Evolutionary conservation across 1,140 invertebrate species (phyloP).

Genomic region (Hormaphis cornu): DNA sequence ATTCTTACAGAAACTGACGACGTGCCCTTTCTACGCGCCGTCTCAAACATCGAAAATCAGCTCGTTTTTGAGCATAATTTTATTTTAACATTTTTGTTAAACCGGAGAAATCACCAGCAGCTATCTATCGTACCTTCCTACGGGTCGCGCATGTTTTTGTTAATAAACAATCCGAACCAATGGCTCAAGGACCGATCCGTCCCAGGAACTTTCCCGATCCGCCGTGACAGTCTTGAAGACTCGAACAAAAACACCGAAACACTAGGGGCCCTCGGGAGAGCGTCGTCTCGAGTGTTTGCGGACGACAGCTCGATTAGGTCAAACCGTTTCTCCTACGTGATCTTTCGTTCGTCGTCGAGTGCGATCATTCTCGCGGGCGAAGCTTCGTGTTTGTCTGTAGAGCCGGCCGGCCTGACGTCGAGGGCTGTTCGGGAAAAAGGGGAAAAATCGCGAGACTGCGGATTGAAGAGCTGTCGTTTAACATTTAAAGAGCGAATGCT

Average conservation of each 20-base stretch:
- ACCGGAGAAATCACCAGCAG: no score
- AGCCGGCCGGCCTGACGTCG: not conserved
- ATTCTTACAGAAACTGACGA: no score
- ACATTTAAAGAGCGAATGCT: slow-evolving; percentile 10
- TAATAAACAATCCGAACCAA: no score
- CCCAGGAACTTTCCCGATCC: no score
- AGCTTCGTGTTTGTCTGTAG: not conserved
- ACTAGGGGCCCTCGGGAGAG: no score
- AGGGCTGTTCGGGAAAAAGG: not conserved
- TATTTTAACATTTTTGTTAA: no score
- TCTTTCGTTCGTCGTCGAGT: not conserved
- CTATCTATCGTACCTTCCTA: no score
- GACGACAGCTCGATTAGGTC: not conserved
- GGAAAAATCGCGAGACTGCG: no score
- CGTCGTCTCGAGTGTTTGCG: not conserved
- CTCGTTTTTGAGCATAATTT: no score
- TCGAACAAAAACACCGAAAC: not conserved
- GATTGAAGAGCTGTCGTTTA: not conserved
- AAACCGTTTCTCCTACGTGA: not conserved
- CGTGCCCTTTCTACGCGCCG: no score
- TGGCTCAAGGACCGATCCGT: no score
- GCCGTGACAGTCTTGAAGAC: not conserved
- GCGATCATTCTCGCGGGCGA: not conserved
- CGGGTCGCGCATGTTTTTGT: not conserved
- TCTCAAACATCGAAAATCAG: no score